phyloP scores from a whole-genome alignment of 2,113 vertebrate genomes.

The Plectropomus leopardus region DNA sequence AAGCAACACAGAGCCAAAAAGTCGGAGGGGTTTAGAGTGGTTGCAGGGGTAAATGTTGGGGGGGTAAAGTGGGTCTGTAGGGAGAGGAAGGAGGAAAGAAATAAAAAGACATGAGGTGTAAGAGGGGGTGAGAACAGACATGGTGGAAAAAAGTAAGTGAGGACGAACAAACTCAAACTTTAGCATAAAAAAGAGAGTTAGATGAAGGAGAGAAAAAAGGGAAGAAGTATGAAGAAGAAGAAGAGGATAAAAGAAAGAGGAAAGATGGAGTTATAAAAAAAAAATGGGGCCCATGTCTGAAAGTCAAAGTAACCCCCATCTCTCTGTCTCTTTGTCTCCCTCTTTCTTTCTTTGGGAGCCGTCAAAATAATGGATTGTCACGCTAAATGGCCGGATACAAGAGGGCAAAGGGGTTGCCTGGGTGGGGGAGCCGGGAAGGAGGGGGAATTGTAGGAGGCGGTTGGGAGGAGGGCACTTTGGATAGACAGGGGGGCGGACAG shows the following conservation, averaged over 20 bases:
- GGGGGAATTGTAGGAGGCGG: slow-evolving; percentile 66
- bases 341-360: slow-evolving; percentile 66
- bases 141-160: slow-evolving; percentile 15
- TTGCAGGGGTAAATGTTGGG: slow-evolving; percentile 33
- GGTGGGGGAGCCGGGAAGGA: slow-evolving; percentile 47
- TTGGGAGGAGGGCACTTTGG: slow-evolving; percentile 49
- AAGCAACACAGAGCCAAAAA: slow-evolving; percentile 66
- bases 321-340: slow-evolving; percentile 42
- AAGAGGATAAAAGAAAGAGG: background rate
- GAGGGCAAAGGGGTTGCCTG: slow-evolving; percentile 74
- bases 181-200: background rate
- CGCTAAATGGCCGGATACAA: slow-evolving; percentile 82
- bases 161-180: background rate
- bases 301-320: slow-evolving; percentile 67
- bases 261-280: background rate
- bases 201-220: slow-evolving; percentile 1
- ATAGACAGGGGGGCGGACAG: slow-evolving; percentile 63
- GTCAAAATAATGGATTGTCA: slow-evolving; percentile 84
- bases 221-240: slow-evolving; percentile 8
- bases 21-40: slow-evolving; percentile 42
- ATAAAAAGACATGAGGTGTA: background rate
- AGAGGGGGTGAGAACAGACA: background rate
- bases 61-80: slow-evolving; percentile 35
- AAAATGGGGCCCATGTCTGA: slow-evolving; percentile 50
- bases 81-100: slow-evolving; percentile 1